These are phyloP conservation scores for Leptinotarsa rubiginosa DNA, from an alignment of 2,888 invertebrate genomes.

Conservation along the genomic window DNA sequence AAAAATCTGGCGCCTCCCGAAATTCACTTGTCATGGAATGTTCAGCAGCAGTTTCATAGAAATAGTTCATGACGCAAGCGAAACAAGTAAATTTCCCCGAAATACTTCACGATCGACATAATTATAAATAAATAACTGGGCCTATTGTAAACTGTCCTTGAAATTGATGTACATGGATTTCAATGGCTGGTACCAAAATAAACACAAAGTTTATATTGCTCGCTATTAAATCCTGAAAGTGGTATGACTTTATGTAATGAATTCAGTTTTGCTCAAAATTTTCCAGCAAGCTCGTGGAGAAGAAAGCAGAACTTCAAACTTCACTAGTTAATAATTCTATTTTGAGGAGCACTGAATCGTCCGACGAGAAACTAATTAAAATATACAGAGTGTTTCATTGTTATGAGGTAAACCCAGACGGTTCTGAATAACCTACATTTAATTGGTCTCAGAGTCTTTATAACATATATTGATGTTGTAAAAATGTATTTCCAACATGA, in stretches of 20 bases:
- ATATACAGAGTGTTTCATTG: no score
- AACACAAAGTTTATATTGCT: slow-evolving; percentile 7
- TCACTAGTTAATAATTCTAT: no score
- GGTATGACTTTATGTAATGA: neutral
- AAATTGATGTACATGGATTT: slow-evolving; percentile 24
- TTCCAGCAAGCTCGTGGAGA: no score
- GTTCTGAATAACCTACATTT: no score
- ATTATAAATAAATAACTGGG: slow-evolving; percentile 31
- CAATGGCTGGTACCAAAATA: slow-evolving; percentile 9
- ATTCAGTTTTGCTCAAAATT: neutral
- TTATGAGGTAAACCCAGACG: no score
- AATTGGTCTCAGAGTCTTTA: no score
- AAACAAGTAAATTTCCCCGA: slow-evolving; percentile 30
- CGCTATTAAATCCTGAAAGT: slow-evolving; percentile 1
- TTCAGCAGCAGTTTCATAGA: slow-evolving; percentile 1
- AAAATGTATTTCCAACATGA: no score
- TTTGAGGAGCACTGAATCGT: no score
- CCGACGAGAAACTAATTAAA: no score
- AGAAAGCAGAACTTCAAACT: no score
- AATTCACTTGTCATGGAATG: slow-evolving; percentile 8
- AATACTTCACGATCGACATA: slow-evolving; percentile 30
- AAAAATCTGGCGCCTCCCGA: neutral
- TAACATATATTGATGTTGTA: no score
- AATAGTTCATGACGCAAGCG: slow-evolving; percentile 26
- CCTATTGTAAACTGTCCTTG: slow-evolving; percentile 34